phyloP scores from a whole-genome alignment of 2,888 invertebrate genomes.

The Sussaba pulchella region DNA sequence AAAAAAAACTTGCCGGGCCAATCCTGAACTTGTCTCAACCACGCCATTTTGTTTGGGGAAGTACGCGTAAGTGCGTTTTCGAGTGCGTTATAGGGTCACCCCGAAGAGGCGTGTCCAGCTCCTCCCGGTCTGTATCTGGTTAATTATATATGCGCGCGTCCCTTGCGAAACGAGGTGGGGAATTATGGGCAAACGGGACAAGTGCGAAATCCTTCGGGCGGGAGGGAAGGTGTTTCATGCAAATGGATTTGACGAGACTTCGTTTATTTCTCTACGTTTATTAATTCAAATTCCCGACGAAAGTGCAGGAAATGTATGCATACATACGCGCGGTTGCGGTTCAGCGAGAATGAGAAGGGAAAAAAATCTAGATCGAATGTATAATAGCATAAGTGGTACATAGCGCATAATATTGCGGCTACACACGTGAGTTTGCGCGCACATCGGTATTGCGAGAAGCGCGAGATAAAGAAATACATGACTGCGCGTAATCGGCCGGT shows the following conservation, averaged over 20 bases:
- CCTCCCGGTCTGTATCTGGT: conserved; percentile 44
- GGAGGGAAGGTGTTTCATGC: not conserved
- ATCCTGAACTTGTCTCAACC: conserved; percentile 58
- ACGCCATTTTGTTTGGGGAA: conserved; percentile 73
- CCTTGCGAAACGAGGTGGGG: conserved; percentile 54
- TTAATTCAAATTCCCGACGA: not conserved
- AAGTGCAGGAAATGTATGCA: not conserved
- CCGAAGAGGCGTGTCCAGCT: conserved; percentile 64
- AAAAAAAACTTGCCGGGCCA: conserved; percentile 61
- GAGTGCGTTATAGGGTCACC: conserved; percentile 61
- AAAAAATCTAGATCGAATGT: conserved; percentile 45
- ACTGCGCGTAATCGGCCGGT: conserved; percentile 32
- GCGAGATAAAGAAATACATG: conserved; percentile 32
- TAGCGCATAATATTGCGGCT: conserved; percentile 22
- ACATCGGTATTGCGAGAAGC: conserved; percentile 18
- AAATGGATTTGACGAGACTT: too few species aligned
- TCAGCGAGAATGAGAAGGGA: not conserved
- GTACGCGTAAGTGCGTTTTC: conserved; percentile 62
- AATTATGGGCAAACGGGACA: not conserved
- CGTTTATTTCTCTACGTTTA: not conserved
- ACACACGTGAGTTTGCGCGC: conserved; percentile 32
- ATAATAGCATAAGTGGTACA: conserved; percentile 13
- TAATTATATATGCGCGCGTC: conserved; percentile 63
- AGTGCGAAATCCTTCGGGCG: not conserved
- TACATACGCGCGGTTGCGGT: not conserved